phyloP scores from a whole-genome alignment of 2,888 invertebrate genomes.

The Archips xylosteana region DNA sequence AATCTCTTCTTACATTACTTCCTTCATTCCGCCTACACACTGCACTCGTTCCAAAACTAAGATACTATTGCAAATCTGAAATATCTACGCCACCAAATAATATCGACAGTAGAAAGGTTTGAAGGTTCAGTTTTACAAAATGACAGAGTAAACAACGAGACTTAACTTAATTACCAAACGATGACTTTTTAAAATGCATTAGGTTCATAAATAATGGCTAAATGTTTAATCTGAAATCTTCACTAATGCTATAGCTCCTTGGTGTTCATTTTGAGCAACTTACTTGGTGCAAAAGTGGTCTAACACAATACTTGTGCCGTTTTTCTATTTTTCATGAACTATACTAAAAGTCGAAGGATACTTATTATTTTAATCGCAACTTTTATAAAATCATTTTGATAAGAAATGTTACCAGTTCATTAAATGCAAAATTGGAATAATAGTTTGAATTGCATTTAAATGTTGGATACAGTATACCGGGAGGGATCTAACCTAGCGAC shows the following conservation, averaged over 20 bases:
- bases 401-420: constrained; percentile 42
- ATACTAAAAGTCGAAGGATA: constrained; percentile 35
- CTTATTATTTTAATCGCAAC: constrained; percentile 27
- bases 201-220: constrained; percentile 29
- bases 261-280: constrained; percentile 61
- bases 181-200: constrained; percentile 20
- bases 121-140: constrained; percentile 23
- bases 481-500: constrained; percentile 71
- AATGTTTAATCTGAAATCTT: constrained; percentile 20
- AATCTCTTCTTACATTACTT: constrained; percentile 60
- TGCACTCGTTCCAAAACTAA: constrained; percentile 24
- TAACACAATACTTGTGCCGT: constrained; percentile 38
- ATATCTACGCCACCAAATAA: constrained; percentile 26
- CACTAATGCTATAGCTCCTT: constrained; percentile 44
- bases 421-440: constrained; percentile 64
- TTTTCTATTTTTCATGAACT: constrained; percentile 33
- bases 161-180: constrained; percentile 20
- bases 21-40: constrained; percentile 51
- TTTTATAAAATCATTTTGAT: constrained; percentile 30
- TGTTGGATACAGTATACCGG: constrained; percentile 26
- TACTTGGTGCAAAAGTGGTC: constrained; percentile 50
- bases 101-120: background rate
- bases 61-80: constrained; percentile 26
- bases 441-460: constrained; percentile 31
- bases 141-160: constrained; percentile 14